Evolutionary conservation across 2,797 vertebrate species (phyloP), one percentile per base, ranked within the genome.

Genomic region (Alauda arvensis): DNA sequence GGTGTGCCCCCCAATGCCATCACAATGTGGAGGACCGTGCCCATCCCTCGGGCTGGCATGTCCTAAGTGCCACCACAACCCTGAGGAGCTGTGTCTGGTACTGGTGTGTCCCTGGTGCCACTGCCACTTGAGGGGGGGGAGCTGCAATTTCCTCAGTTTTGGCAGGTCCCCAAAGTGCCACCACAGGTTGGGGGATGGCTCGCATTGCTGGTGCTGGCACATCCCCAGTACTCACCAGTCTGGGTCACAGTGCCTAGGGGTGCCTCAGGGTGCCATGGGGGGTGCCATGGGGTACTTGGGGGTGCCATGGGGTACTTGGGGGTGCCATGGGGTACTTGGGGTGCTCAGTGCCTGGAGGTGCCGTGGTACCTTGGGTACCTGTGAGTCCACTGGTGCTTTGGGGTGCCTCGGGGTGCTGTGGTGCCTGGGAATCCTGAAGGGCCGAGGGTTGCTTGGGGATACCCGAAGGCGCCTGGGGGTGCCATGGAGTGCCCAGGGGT

Each of bases 401-500:
- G 13, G 17, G 31, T 28, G 14, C 7, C 8, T 14, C 23, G 12
- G 31, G 24, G 12, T 33, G 45, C 31, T 31, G 20, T 21, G 21
- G n/a, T 21, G 40, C 7, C 59, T 49, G 70, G 46, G 20, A 67
- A 13, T 24, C 42, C 42, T 19, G 13, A 37, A 29, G 29, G 10
- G 33, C 40, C 18, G 8, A 39, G 33, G 19, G 15, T 18, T 28
- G 15, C 28, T 4, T 12, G 52, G 43, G 60, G 26, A 8, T 12
- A 7, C 60, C 51, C 20, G 3, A 6, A 18, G 49, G 51, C 45
- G 12, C 15, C n/a, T 4, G 12, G 10, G 33, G 18, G 19, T 17
- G 20, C 65, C 14, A 1, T 0, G 20, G 29, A 1, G 52, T 7
- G 4, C 55, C 33, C 1, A 0, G 48, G 14, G 68, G 40, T 87